A percentile compares a stretch with the other conserved stretches of the same genome.
These are phyloP conservation scores for Pteropus alecto DNA, from an alignment of 2,113 vertebrate species.

Conservation along the genomic window DNA sequence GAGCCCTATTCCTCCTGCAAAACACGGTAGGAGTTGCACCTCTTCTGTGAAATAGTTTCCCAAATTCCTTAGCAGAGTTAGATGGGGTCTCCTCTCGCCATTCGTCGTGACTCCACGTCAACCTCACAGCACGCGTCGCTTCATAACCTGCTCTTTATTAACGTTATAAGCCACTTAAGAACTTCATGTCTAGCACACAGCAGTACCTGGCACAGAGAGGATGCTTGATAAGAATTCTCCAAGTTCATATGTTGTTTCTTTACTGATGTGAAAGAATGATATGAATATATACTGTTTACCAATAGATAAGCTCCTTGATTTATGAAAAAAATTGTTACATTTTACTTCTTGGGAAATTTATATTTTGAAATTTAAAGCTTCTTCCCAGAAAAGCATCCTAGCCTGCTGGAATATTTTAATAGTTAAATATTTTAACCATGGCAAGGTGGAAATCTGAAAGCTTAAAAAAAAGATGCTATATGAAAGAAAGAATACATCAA, in stretches of 20 bases:
- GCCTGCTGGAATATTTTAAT: not conserved
- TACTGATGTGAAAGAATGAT: not conserved
- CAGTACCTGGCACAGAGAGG: not conserved
- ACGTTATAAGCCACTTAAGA: not conserved
- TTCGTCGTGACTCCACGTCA: not conserved
- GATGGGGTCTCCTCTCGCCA: not conserved
- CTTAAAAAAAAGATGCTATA: not conserved
- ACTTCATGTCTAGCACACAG: not conserved
- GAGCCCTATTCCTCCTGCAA: not conserved
- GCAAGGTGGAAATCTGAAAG: not conserved
- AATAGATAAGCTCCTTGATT: not conserved
- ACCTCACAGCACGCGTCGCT: not conserved
- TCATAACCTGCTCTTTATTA: not conserved
- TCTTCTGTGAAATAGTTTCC: not conserved
- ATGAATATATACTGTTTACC: not conserved
- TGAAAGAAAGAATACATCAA: not conserved
- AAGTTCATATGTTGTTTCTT: not conserved
- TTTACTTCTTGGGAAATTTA: not conserved
- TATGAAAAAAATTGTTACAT: not conserved
- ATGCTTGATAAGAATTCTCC: not conserved
- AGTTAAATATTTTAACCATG: not conserved
- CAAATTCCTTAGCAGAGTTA: not conserved
- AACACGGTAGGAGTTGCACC: rapidly evolving
- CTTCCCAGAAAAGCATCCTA: not conserved
- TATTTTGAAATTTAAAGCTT: not conserved